These are phyloP conservation scores for Brachylomia viminalis DNA, from an alignment of 2,888 invertebrate species.

Conservation along the genomic window DNA sequence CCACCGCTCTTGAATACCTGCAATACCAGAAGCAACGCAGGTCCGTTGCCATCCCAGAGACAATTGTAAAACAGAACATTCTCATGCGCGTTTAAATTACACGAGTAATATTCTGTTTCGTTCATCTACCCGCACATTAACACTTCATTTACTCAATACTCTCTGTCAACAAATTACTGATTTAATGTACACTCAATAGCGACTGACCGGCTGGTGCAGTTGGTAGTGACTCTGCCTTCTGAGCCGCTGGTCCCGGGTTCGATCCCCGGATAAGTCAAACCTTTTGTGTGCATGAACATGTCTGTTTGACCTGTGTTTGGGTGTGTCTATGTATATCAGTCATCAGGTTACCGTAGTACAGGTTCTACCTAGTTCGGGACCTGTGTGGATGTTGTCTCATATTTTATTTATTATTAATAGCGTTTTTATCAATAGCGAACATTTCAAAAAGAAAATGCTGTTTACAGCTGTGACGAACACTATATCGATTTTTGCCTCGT, in stretches of 20 bases:
- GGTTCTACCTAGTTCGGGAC: too few relatives aligned
- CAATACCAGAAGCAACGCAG: background rate
- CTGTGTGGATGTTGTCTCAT: too few relatives aligned
- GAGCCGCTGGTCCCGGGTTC: too few relatives aligned
- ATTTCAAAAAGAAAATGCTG: background rate
- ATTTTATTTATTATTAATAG: too few relatives aligned
- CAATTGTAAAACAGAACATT: background rate
- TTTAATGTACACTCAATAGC: conserved; percentile 44
- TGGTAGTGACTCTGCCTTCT: too few relatives aligned
- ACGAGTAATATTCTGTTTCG: background rate
- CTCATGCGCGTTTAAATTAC: background rate
- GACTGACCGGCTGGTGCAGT: too few relatives aligned
- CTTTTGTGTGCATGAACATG: too few relatives aligned
- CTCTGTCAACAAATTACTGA: conserved; percentile 32
- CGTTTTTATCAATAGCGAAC: background rate
- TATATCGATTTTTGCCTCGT: background rate
- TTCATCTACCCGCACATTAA: conserved; percentile 1
- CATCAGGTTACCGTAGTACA: too few relatives aligned
- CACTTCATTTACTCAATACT: conserved; percentile 19
- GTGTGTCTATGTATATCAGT: too few relatives aligned
- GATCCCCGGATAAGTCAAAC: too few relatives aligned
- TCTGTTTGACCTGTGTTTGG: too few relatives aligned
- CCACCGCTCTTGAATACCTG: background rate
- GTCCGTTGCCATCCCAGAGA: background rate
- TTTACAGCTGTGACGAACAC: background rate